phyloP scores from a whole-genome alignment of 2,113 vertebrate genomes.

The Nothocercus nigrocapillus region DNA sequence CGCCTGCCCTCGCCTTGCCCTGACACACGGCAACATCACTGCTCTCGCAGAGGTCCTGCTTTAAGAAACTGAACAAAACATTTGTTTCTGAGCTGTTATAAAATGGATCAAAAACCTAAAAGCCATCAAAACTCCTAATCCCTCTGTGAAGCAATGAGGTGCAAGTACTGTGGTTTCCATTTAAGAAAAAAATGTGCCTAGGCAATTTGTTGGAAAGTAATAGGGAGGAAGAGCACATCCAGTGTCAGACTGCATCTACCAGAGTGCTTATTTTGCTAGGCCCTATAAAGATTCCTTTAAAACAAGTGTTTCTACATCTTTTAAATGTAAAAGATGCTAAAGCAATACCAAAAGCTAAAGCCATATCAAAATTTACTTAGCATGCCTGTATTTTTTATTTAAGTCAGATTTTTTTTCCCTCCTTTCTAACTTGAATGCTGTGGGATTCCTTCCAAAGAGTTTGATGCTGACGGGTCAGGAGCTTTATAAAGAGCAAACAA shows the following conservation, averaged over 20 bases:
- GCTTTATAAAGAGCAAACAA: slow-evolving; percentile 45
- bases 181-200: neutral
- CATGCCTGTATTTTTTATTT: neutral
- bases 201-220: neutral
- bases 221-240: neutral
- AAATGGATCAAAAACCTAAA: neutral
- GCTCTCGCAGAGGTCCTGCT: neutral
- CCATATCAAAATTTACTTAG: neutral
- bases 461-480: slow-evolving; percentile 39
- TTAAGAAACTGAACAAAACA: neutral
- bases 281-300: neutral
- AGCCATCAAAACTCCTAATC: neutral
- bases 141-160: neutral
- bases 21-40: neutral
- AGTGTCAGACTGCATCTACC: neutral
- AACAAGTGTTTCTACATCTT: neutral
- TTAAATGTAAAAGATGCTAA: neutral
- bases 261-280: neutral
- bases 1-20: neutral
- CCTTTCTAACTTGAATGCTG: neutral
- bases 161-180: neutral
- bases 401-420: neutral
- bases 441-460: slow-evolving; percentile 24
- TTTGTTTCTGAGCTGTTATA: neutral
- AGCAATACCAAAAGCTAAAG: neutral